Conservation (phyloP, 1,140 invertebrate genomes). For the Tribolium castaneum region DNA sequence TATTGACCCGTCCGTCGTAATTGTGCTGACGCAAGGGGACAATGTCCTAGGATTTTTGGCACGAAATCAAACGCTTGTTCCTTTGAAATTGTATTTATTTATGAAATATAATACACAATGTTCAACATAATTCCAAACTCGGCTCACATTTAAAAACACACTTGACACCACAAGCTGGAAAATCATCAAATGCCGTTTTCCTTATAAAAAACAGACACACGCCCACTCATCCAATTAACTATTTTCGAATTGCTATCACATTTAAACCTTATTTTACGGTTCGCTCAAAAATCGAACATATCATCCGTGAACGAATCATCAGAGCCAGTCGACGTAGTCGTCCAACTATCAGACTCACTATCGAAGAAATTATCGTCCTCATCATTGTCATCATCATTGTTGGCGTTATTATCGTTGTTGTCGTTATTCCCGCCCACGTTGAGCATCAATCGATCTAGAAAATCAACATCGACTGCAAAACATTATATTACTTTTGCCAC, state of each 20-base stretch:
- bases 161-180: no score
- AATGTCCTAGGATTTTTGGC: background rate
- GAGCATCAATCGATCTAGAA: conserved; percentile 28
- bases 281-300: conserved; percentile 3
- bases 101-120: conserved; percentile 31
- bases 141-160: background rate
- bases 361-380: conserved; percentile 53
- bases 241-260: conserved; percentile 22
- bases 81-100: conserved; percentile 19
- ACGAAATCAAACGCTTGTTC: background rate
- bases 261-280: conserved; percentile 13
- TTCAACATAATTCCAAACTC: background rate
- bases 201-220: background rate
- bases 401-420: conserved; percentile 68
- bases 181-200: background rate
- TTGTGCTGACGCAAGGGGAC: background rate
- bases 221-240: background rate
- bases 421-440: conserved; percentile 39
- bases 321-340: conserved; percentile 41
- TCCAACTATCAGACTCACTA: conserved; percentile 44
- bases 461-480: conserved; percentile 20
- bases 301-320: conserved; percentile 40
- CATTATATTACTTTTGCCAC: background rate
- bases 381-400: conserved; percentile 65
- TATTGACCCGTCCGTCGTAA: background rate